Base-by-base conservation (phyloP, 2,113 vertebrate species). In the Actinemys pallida region DNA sequence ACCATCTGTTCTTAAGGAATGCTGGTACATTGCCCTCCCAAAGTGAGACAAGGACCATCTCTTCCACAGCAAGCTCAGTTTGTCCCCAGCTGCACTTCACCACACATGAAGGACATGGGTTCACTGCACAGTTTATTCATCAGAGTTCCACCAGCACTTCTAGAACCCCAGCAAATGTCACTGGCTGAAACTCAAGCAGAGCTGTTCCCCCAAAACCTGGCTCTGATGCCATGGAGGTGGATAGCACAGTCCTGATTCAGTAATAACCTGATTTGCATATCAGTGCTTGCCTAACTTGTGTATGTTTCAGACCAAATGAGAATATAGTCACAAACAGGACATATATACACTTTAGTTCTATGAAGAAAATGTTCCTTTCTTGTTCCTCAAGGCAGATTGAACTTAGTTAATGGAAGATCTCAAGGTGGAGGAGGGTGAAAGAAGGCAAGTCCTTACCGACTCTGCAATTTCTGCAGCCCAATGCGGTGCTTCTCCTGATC, bases 381-480 rank as follows among this genome's bases (percentile, higher is more conserved):
- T 57, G 59, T 92, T 93, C n/a, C n/a, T 72, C 84, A 76, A 53
- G 29, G 42, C 31, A 88, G 13, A 45, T 81, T 82, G 8, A 89
- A 53, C 3, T 86, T 72, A 1, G 2, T 47, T 90, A 89, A 81
- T 14, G n/a, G 49, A 90, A 91, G 20, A n/a, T 85, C 57, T 57
- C 69, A 22, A 31, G 45, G 89, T 35, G 45, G 6, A 81, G 16
- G 65, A 35, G 85, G 86, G 31, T 2, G 81, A 54, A 79, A 94
- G 53, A 65, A 84, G 95, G 84, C 29, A 17, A 31, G 5, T 76
- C 89, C 86, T 96, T 98, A 99, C 99, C 98, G 97, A 13, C 97
- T 97, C 96, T 95, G 98, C n/a, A 99, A 93, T 92, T 99, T 99
- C 94, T 90, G 97, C 56, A 99, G 98, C 54, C 98, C 98, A 59